Conservation (phyloP, 2,888 invertebrate genomes). For the Hypomecis atomaria region DNA sequence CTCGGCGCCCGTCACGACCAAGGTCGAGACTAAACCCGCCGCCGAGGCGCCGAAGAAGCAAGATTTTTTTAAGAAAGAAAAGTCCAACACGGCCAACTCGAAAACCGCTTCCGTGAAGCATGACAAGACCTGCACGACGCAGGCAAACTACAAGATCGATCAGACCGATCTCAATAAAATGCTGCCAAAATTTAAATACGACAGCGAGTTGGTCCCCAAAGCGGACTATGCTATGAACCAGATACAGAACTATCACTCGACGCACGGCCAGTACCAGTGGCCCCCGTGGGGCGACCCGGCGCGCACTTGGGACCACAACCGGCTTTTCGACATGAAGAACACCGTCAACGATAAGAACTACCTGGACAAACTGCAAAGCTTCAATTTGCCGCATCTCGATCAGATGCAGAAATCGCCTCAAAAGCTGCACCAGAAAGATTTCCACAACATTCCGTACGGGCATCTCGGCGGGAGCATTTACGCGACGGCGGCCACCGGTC, state of each 20-base stretch:
- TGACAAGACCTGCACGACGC: constrained; percentile 73
- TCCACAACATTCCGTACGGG: constrained; percentile 78
- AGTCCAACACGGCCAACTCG: constrained; percentile 67
- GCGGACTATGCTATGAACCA: constrained; percentile 87
- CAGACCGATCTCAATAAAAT: constrained; percentile 84
- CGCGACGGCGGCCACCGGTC: constrained; percentile 66
- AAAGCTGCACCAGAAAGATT: constrained; percentile 82
- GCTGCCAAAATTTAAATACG: constrained; percentile 79
- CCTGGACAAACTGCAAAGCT: constrained; percentile 85
- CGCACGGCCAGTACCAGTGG: constrained; percentile 86
- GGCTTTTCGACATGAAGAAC: constrained; percentile 79
- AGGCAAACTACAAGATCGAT: constrained; percentile 70
- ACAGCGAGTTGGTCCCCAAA: constrained; percentile 83
- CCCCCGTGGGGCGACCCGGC: constrained; percentile 83
- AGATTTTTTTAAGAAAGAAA: constrained; percentile 82
- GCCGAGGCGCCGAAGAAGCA: constrained; percentile 78
- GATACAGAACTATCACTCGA: constrained; percentile 87
- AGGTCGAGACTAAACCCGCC: constrained; percentile 68
- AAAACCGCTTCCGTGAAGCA: constrained; percentile 74
- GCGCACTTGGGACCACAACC: constrained; percentile 82
- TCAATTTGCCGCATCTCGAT: constrained; percentile 85
- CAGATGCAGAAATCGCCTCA: constrained; percentile 86
- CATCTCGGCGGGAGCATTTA: constrained; percentile 74
- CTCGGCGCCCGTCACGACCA: constrained; percentile 66
- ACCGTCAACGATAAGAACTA: constrained; percentile 83